Base-by-base conservation (phyloP, 2,888 invertebrate species). In the Plagiodera versicolora region DNA sequence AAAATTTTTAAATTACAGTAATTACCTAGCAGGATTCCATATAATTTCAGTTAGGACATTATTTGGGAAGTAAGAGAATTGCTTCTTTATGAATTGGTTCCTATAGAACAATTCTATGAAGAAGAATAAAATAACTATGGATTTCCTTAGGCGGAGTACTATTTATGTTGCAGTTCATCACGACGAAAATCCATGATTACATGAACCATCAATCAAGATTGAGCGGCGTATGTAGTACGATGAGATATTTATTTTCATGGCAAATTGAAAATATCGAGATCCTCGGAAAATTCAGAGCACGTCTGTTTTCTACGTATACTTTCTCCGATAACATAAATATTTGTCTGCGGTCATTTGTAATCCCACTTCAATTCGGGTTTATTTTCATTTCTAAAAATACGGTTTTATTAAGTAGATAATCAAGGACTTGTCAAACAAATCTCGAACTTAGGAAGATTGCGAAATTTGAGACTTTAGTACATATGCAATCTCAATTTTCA, bases 341-440 rank as follows among this genome's bases (percentile, higher is more conserved):
- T 66, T 64, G 61, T 30, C 60, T 55, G 64, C 64, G 66, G 64
- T 56, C 60, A 62, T 62, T 58, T 56, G 61, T 56, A 56, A 59
- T 19, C 51, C 49, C 58, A 61, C 64, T 61, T 64, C 55, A 55
- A 64, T 59, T 59, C 32, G 58, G 46, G 66, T 66, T 66, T 66
- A 66, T 66, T 66, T 66, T 53, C 60, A 58, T 59, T 66, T 63
- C 66, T 66, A 66, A 64, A 66, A 66, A 66, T 66, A 66, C 61
- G 44, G 56, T 64, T 66, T 66, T 61, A 60, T 61, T 64, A 60
- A 58, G 49, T 58, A 51, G 48, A 61, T 66, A 66, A 66, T 64
- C 64, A 66, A 24, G 53, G 44, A 56, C 62, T 58, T 66, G 66
- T 66, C 66, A 64, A 66, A 64, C 66, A 63, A 59, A 59, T 28